Conservation (phyloP, 2,113 vertebrate genomes). For the Laticauda colubrina region DNA sequence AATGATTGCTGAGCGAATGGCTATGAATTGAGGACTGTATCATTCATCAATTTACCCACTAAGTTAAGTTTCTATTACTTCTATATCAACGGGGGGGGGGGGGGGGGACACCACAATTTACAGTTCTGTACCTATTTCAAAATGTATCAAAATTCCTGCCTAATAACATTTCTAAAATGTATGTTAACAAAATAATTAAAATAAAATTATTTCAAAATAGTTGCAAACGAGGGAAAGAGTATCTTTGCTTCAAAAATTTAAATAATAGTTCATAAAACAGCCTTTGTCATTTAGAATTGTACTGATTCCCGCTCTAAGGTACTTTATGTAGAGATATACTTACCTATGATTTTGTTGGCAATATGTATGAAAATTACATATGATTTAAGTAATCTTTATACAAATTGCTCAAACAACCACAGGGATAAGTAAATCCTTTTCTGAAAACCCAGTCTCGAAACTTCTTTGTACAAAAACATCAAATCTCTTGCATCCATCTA, state of each 20-base stretch:
- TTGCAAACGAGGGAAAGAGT: not conserved
- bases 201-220: not conserved
- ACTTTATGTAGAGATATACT: not conserved
- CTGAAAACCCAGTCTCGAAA: not conserved
- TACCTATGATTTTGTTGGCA: not conserved
- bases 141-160: not conserved
- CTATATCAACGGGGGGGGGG: not conserved
- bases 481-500: not conserved
- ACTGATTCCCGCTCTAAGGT: not conserved
- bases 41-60: not conserved
- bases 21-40: not conserved
- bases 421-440: not conserved
- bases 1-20: not conserved
- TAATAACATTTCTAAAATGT: not conserved
- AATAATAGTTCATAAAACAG: not conserved
- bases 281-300: not conserved
- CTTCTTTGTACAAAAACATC: not conserved
- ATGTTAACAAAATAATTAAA: not conserved
- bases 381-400: not conserved
- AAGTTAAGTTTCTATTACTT: not conserved
- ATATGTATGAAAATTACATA: not conserved
- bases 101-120: not conserved
- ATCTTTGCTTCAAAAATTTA: not conserved
- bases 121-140: not conserved
- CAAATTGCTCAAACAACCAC: not conserved